Conservation (phyloP, 2,797 vertebrate species). For the Peromyscus nudipes region DNA sequence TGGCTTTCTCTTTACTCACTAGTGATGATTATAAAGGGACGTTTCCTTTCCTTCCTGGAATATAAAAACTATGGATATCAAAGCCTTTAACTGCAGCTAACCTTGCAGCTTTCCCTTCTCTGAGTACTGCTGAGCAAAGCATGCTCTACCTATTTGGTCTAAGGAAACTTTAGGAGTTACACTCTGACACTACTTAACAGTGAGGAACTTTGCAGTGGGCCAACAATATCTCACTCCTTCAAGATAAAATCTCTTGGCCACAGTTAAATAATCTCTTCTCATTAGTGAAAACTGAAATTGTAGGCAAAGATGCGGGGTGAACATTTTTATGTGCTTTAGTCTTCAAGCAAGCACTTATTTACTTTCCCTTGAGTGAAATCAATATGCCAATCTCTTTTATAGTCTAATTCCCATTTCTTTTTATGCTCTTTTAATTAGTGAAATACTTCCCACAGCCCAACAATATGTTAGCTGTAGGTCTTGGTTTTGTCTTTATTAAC, state of each 20-base stretch:
- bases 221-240: neutral
- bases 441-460: conserved; percentile 48
- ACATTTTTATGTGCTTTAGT: conserved; percentile 51
- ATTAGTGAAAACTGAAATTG: neutral
- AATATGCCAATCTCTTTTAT: conserved; percentile 59
- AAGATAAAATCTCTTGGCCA: neutral
- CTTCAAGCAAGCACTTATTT: conserved; percentile 42
- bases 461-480: conserved; percentile 60
- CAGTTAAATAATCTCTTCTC: neutral
- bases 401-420: conserved; percentile 64
- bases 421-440: conserved; percentile 72
- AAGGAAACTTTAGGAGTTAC: neutral
- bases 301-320: neutral
- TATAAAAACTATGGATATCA: neutral
- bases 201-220: neutral
- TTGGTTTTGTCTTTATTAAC: conserved; percentile 43
- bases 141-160: neutral
- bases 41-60: neutral
- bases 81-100: neutral
- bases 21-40: neutral
- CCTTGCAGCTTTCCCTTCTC: neutral
- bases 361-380: conserved; percentile 60
- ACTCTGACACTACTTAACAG: neutral
- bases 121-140: neutral
- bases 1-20: neutral